A percentile compares a stretch with the other conserved stretches of the same genome.
Conservation (phyloP, 2,113 vertebrate species). For the Erythrolamprus reginae region DNA sequence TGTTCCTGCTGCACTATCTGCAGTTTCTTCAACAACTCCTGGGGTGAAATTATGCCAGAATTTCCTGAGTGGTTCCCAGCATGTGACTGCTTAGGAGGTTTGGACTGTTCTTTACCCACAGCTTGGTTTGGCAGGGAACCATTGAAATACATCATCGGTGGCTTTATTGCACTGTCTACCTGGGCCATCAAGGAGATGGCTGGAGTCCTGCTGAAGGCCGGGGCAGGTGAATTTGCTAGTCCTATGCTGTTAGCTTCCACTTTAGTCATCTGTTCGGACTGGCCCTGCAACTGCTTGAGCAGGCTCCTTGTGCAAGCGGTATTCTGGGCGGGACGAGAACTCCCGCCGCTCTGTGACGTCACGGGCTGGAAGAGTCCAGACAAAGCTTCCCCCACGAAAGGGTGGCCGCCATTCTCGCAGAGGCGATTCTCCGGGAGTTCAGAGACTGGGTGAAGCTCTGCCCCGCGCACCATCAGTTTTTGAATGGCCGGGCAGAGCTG, state of each 20-base stretch:
- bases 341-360: background rate
- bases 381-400: constrained; percentile 56
- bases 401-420: constrained; percentile 65
- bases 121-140: constrained; percentile 50
- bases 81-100: constrained; percentile 35
- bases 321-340: constrained; percentile 13
- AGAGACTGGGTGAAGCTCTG: constrained; percentile 72
- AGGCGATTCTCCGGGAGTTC: constrained; percentile 78
- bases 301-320: constrained; percentile 47
- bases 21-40: constrained; percentile 85
- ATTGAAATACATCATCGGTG: constrained; percentile 66
- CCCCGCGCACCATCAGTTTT: constrained; percentile 82
- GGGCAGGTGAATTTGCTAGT: background rate
- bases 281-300: constrained; percentile 55
- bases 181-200: constrained; percentile 23
- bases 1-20: constrained; percentile 87
- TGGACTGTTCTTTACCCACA: constrained; percentile 49
- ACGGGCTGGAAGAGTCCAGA: constrained; percentile 71
- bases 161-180: constrained; percentile 27
- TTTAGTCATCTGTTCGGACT: constrained; percentile 20
- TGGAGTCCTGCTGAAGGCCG: constrained; percentile 40
- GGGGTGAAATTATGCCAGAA: constrained; percentile 77
- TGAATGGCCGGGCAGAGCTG: constrained; percentile 85
- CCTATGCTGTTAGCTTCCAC: background rate
- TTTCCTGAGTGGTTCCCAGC: constrained; percentile 45